A percentile compares a stretch with the other conserved stretches of the same genome.
These are phyloP conservation scores for Lampris megalopsis DNA, from an alignment of 2,113 vertebrate genomes.

Conservation along the genomic window DNA sequence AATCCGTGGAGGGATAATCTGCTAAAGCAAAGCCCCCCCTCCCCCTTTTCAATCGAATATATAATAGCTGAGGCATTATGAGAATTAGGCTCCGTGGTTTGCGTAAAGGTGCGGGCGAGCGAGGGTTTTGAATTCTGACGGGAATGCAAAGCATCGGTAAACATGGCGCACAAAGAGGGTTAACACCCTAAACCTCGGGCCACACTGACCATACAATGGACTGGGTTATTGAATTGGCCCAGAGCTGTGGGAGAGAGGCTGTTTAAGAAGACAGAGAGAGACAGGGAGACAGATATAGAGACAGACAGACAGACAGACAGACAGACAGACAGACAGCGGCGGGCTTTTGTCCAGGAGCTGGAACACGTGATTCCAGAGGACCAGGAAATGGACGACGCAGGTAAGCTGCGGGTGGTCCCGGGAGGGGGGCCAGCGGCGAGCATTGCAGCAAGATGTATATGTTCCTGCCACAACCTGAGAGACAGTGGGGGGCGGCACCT, in stretches of 20 bases:
- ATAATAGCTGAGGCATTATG: constrained; percentile 59
- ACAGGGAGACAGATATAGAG: too few relatives aligned
- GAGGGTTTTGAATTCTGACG: constrained; percentile 49
- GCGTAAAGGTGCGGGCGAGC: constrained; percentile 55
- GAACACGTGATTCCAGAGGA: too few relatives aligned
- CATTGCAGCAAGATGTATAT: too few relatives aligned
- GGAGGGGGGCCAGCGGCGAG: too few relatives aligned
- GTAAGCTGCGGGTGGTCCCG: too few relatives aligned
- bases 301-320: too few relatives aligned
- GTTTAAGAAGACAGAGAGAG: constrained; percentile 66
- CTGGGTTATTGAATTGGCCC: constrained; percentile 69
- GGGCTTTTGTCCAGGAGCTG: too few relatives aligned
- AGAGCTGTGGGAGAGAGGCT: constrained; percentile 67
- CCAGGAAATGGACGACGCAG: too few relatives aligned
- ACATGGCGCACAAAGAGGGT: constrained; percentile 67
- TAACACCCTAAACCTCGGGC: constrained; percentile 68
- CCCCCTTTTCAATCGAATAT: constrained; percentile 38
- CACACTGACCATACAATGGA: constrained; percentile 70
- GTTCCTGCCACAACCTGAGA: too few relatives aligned
- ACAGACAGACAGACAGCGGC: too few relatives aligned
- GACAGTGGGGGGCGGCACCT: too few relatives aligned
- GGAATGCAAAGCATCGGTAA: constrained; percentile 74
- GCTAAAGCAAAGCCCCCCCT: constrained; percentile 38
- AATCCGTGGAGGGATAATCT: constrained; percentile 45
- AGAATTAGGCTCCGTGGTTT: constrained; percentile 57